Base-by-base conservation (phyloP, 2,888 invertebrate species). In the Diloba caeruleocephala region DNA sequence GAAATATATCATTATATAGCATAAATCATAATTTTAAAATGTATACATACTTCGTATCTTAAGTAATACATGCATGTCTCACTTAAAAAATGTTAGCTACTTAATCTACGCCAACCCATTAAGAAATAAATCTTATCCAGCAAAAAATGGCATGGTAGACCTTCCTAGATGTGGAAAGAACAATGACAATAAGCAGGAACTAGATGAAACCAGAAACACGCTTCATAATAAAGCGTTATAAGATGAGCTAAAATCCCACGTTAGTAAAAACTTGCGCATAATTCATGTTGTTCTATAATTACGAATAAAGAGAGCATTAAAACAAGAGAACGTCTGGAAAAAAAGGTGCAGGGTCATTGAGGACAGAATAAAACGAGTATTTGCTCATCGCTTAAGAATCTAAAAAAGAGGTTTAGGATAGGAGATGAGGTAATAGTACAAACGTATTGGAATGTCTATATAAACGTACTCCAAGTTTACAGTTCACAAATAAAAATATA, bases 231-330 rank as follows among this genome's bases (percentile, higher is more conserved):
- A 56, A 41, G 37, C 49, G 38, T 56, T 48, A 56, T 49, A 62
- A 61, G 57, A 62, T 53, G 57, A 45, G 56, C 55, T 57, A 46
- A 57, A 70, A 63, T 71, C 71, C 71, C 71, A 71, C 74, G 74
- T 60, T 52, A 29, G 50, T 48, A 71, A 71, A 70, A 71, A 70
- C 54, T 19, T 52, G 54, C 49, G 59, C 48, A 49, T 55, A 57
- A 57, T 61, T 66, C 41, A 62, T 53, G 51, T 33, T 25, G 21
- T 38, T 37, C 68, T 67, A 46, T 59, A 69, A 58, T 58, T 60
- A 58, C 46, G 43, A 50, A 61, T 67, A 61, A 70, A 70, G 71
- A 62, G 65, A 53, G 37, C 49, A 51, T 55, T 68, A 53, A 51
- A 56, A 59, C 13, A n/a, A n/a, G n/a, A n/a, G 43, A 49, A 49